Percentiles rank a stretch among this genome's conserved stretches.
Conservation (phyloP, 1,140 invertebrate genomes). For the Scaptomyza hsui region DNA sequence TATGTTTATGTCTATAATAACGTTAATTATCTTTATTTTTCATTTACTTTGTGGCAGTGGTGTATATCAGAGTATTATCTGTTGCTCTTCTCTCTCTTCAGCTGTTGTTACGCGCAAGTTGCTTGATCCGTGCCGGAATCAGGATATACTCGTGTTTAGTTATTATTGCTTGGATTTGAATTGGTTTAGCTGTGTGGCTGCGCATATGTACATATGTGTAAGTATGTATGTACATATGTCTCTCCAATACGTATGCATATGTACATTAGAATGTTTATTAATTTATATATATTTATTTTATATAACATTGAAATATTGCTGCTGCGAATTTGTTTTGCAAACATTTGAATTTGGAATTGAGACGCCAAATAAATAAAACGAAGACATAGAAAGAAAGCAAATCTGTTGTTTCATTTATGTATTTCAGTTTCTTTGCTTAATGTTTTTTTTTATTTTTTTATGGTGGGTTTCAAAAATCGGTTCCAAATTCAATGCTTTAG, state of each 20-base stretch:
- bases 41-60: slow-evolving; percentile 78
- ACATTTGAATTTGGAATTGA: slow-evolving; percentile 35
- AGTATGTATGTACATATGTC: slow-evolving; percentile 32
- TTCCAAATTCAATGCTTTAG: slow-evolving; percentile 55
- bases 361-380: slow-evolving; percentile 21
- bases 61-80: slow-evolving; percentile 80
- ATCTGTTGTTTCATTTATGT: slow-evolving; percentile 17
- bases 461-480: slow-evolving; percentile 73
- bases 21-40: slow-evolving; percentile 36
- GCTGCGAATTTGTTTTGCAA: slow-evolving; percentile 8
- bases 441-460: slow-evolving; percentile 5
- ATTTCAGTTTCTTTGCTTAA: slow-evolving; percentile 26
- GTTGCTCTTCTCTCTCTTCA: slow-evolving; percentile 37
- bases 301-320: slow-evolving; percentile 35
- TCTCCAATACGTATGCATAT: slow-evolving; percentile 32
- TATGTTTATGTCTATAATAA: slow-evolving; percentile 61
- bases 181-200: slow-evolving; percentile 28
- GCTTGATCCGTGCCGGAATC: background rate
- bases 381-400: slow-evolving; percentile 23
- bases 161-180: slow-evolving; percentile 7
- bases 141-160: background rate
- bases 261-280: slow-evolving; percentile 29
- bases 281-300: slow-evolving; percentile 18
- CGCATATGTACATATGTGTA: slow-evolving; percentile 22
- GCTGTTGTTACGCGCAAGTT: slow-evolving; percentile 25